phyloP scores from a whole-genome alignment of 2,797 vertebrate species.

The Manis pentadactyla region DNA sequence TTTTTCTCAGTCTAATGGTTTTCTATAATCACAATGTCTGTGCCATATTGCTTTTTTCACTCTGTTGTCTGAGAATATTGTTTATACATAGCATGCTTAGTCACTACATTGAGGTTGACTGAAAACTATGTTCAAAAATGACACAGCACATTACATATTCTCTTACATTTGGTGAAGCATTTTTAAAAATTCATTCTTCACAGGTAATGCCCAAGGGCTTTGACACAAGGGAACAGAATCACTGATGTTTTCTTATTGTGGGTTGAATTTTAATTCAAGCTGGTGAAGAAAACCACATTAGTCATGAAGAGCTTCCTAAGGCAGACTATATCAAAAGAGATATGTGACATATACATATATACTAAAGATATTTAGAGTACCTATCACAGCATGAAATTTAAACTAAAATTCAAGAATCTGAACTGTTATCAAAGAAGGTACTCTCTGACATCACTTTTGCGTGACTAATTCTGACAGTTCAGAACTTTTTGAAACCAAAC shows the following conservation, averaged over 20 bases:
- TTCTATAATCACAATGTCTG: slow-evolving; percentile 39
- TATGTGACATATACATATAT: background rate
- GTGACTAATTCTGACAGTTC: slow-evolving; percentile 56
- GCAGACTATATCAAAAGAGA: background rate
- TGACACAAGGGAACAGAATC: slow-evolving; percentile 45
- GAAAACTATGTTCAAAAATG: slow-evolving; percentile 52
- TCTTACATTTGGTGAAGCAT: background rate
- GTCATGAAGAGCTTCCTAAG: background rate
- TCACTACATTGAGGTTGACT: slow-evolving; percentile 21
- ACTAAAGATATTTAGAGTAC: background rate
- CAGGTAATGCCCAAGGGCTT: slow-evolving; percentile 5
- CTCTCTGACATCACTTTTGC: slow-evolving; percentile 42
- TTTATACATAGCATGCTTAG: slow-evolving; percentile 25
- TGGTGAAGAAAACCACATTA: slow-evolving; percentile 14
- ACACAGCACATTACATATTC: background rate
- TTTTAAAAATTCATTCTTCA: slow-evolving; percentile 63
- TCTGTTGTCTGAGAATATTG: slow-evolving; percentile 23
- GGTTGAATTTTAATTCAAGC: slow-evolving; percentile 16
- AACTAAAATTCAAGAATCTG: background rate
- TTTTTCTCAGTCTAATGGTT: slow-evolving; percentile 39
- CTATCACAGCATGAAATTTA: background rate
- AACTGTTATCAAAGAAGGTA: background rate
- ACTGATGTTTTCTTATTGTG: slow-evolving; percentile 28
- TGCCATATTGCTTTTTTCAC: background rate
- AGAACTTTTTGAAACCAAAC: slow-evolving; percentile 68